Evolutionary conservation across 2,797 vertebrate genomes (phyloP), one percentile per base, ranked within the genome.

Genomic region (Gambusia yucatana): DNA sequence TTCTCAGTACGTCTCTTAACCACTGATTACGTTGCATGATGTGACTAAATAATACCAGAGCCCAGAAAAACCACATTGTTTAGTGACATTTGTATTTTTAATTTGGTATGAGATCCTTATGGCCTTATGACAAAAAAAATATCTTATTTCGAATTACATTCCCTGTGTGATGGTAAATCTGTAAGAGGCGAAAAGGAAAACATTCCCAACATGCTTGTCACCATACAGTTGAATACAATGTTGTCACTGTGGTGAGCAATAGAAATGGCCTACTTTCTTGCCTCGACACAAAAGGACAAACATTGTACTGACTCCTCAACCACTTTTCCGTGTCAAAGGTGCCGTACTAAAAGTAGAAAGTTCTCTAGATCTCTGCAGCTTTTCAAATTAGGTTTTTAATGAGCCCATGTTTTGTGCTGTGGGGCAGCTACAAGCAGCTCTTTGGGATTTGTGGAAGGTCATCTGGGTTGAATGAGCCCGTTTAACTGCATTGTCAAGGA

Each of bases 341-440:
- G 89, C 46, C 2, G 65, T 84, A 86, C 93, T 94, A 94, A 93
- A 95, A 93, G 92, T 94, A 93, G 93, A 93, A 88, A 83, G 77
- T 92, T 82, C 84, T 75, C 87, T 88, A 87, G 90, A 91, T 88
- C 88, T 89, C 76, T 33, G 83, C 92, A 86, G 89, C 75, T 87
- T 89, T 88, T 88, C 87, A 94, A 93, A 94, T 93, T 74, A 94
- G 92, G 83, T 93, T 93, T 93, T 94, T 94, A 95, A 95, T 95
- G 93, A 95, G 90, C 82, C 91, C 80, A 84, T 92, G 84, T 94
- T 93, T 93, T 89, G 86, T 85, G 89, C 91, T 92, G 82, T 82
- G 87, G 86, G 86, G 91, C 84, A 88, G 90, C 89, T 55, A 88
- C 84, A 84, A 88, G 91, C 86, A 87, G 55, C 84, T 91, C 94